Evolutionary conservation across 1,140 invertebrate species (phyloP), one percentile per base, ranked within the genome.

Genomic region (Nomia melanderi): DNA sequence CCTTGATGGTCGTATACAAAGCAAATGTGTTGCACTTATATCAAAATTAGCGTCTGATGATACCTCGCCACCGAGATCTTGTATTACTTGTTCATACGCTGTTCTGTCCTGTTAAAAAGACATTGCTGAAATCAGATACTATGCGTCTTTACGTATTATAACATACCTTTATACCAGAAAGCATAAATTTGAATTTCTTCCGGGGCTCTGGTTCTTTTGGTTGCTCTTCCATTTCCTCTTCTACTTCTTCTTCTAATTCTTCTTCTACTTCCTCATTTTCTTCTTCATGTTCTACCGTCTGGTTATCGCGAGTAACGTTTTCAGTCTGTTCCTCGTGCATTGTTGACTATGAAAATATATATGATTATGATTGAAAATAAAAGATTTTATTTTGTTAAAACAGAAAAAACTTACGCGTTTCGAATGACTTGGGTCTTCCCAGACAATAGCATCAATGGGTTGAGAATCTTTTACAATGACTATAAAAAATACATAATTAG

Each of bases 1-100:
- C 79, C 96, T 94, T 20, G 94, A 93, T 0, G 95, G 95, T 76
- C 94, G 94, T 27, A 94, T 90, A 75, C 96, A 95, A 31, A 98
- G 90, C 11, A 98, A 90, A 91, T 98, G 97, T 0, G 96, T 98
- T 57, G 95, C 94, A 1, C 88, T 88, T 0, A 91, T 86, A 88
- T 98, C 96, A 84, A 95, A 95, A 81, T 93, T 93, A 0, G 92
- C 86, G 8, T 93, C 91, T 33, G 94, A 93, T 3, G 94, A 93
- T 23, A 96, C 93, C 20, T 92, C 92, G 1, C 96, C 97, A 53
- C 96, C 96, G 4, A 98, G 89, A 17, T 92, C 86, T 39, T 87
- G 86, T 39, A 97, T 95, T 12, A 94, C 82, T 56, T 91, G 90
- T 76, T 92, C 92, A 79, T 92, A 94, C 14, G 90, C 60, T 23